phyloP scores from a whole-genome alignment of 2,797 vertebrate species.

The Tenualosa thibaudeaui region DNA sequence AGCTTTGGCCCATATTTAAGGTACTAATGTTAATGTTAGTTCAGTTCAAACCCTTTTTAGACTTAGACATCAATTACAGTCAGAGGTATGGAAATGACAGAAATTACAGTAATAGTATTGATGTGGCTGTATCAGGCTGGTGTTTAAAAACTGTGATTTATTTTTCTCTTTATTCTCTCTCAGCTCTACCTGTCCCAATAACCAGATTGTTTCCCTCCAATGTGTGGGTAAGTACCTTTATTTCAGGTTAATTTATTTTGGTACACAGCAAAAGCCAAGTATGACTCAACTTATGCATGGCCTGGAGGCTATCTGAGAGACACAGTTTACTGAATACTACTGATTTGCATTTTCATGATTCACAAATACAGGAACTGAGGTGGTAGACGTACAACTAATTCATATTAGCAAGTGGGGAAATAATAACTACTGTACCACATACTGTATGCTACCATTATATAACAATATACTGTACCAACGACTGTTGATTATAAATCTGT shows the following conservation, averaged over 20 bases:
- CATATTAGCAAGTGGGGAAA: neutral
- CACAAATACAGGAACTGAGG: neutral
- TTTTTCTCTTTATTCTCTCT: conserved; percentile 51
- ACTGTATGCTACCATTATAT: neutral
- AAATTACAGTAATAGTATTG: too few species aligned
- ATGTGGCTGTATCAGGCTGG: neutral
- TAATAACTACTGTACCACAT: neutral
- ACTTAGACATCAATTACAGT: neutral
- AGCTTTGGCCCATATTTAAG: too few species aligned
- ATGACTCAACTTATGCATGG: neutral
- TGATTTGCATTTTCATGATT: neutral
- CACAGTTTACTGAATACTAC: neutral
- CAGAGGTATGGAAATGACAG: neutral
- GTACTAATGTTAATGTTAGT: neutral
- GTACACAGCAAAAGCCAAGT: neutral
- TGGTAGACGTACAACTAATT: neutral
- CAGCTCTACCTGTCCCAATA: conserved; percentile 76
- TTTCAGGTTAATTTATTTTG: conserved; percentile 30
- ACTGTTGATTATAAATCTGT: too few species aligned
- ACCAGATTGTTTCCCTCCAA: conserved; percentile 76
- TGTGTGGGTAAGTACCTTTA: conserved; percentile 83
- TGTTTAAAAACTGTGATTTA: conserved; percentile 10
- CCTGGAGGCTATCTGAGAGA: neutral
- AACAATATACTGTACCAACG: neutral
- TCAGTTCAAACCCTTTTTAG: neutral